Evolutionary conservation across 2,113 vertebrate genomes (phyloP).

Genomic region (Anser brachyrhynchus): DNA sequence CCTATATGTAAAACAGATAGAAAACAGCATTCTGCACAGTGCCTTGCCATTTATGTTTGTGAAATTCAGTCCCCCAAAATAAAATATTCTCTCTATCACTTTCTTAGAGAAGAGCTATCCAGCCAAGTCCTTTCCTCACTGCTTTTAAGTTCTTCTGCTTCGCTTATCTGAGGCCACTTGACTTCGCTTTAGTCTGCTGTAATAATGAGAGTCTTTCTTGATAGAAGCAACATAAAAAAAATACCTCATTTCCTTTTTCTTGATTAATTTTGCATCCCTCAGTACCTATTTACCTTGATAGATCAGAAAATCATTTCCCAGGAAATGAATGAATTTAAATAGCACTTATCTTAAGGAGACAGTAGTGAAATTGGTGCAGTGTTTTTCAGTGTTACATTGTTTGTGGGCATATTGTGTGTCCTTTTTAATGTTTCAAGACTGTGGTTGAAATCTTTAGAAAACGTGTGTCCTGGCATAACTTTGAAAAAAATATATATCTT

Average conservation of each 20-base stretch:
- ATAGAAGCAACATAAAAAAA: constrained; percentile 25
- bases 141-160: neutral
- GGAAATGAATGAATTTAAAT: constrained; percentile 43
- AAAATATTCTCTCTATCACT: neutral
- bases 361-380: neutral
- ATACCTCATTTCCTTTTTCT: constrained; percentile 23
- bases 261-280: constrained; percentile 57
- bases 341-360: constrained; percentile 12
- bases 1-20: neutral
- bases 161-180: neutral
- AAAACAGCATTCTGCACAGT: neutral
- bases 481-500: neutral
- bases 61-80: neutral
- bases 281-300: constrained; percentile 51
- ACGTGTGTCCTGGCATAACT: neutral
- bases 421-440: neutral
- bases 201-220: constrained; percentile 20
- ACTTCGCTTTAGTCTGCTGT: neutral
- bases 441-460: neutral
- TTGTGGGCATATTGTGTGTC: neutral
- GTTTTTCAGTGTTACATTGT: neutral
- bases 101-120: neutral
- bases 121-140: neutral
- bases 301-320: constrained; percentile 52
- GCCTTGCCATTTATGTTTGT: neutral